phyloP scores from a whole-genome alignment of 1,140 invertebrate species.

The Episyrphus balteatus region DNA sequence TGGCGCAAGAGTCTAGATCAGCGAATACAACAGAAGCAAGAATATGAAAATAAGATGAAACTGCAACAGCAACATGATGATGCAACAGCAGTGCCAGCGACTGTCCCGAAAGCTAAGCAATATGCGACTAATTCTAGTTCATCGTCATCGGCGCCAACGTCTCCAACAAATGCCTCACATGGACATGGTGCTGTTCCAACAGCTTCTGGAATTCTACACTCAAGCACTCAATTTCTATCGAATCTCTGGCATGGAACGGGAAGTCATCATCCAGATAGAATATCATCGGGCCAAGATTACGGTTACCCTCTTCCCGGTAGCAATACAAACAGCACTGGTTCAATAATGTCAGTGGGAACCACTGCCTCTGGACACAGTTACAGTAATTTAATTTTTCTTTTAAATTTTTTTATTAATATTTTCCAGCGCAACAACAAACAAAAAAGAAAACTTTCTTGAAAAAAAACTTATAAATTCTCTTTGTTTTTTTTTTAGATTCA shows the following conservation, averaged over 20 bases:
- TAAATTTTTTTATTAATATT: no score
- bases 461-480: background rate
- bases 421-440: no score
- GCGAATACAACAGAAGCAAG: slow-evolving; percentile 14
- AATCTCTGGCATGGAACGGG: slow-evolving; percentile 45
- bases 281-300: no score
- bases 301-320: no score
- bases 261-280: background rate
- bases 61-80: background rate
- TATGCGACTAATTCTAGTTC: slow-evolving; percentile 1
- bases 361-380: no score
- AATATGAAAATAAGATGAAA: slow-evolving; percentile 11
- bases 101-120: background rate
- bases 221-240: slow-evolving; percentile 51
- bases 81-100: background rate
- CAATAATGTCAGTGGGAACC: no score
- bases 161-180: slow-evolving; percentile 10
- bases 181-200: slow-evolving; percentile 6
- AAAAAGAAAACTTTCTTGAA: no score
- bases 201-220: slow-evolving; percentile 25
- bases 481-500: slow-evolving; percentile 10
- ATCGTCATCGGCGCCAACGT: slow-evolving; percentile 16
- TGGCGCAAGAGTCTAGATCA: slow-evolving; percentile 20
- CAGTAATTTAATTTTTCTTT: no score
- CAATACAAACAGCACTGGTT: no score